A percentile compares a stretch with the other conserved stretches of the same genome.
phyloP scores from a whole-genome alignment of 2,888 invertebrate species.

The Choristoneura rosaceana region DNA sequence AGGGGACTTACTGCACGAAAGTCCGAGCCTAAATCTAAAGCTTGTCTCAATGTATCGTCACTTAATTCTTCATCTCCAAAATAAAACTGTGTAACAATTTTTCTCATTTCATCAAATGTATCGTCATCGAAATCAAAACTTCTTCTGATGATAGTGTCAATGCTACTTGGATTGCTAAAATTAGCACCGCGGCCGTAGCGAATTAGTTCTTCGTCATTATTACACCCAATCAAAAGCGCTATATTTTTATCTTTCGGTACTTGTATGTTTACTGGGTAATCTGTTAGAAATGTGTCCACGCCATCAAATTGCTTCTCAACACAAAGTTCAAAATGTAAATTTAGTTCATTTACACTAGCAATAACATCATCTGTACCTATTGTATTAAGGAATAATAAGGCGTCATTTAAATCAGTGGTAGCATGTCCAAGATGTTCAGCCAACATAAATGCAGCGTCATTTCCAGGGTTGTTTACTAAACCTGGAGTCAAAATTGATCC shows the following conservation, averaged over 20 bases:
- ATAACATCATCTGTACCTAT: slow-evolving; percentile 53
- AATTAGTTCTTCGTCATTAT: slow-evolving; percentile 53
- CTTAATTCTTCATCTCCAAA: slow-evolving; percentile 47
- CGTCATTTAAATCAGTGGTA: slow-evolving; percentile 51
- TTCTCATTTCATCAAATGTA: slow-evolving; percentile 45
- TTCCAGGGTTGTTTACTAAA: slow-evolving; percentile 52
- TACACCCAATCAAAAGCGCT: slow-evolving; percentile 65
- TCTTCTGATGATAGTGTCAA: background rate
- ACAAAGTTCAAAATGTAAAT: slow-evolving; percentile 57
- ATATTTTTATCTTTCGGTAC: slow-evolving; percentile 56
- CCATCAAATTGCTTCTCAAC: slow-evolving; percentile 59
- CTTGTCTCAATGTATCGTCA: slow-evolving; percentile 51
- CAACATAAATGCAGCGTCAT: slow-evolving; percentile 53
- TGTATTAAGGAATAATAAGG: slow-evolving; percentile 53
- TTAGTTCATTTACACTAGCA: slow-evolving; percentile 47
- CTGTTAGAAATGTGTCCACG: slow-evolving; percentile 57
- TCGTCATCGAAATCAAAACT: slow-evolving; percentile 45
- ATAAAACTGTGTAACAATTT: slow-evolving; percentile 49
- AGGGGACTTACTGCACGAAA: slow-evolving; percentile 51
- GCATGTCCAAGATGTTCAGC: slow-evolving; percentile 54
- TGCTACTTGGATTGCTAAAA: background rate
- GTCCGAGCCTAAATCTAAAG: slow-evolving; percentile 57
- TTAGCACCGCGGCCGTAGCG: slow-evolving; percentile 6
- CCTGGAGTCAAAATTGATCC: slow-evolving; percentile 54
- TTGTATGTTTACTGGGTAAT: slow-evolving; percentile 54